Conservation (phyloP, 2,113 vertebrate genomes). For the Thinocorus orbignyianus region DNA sequence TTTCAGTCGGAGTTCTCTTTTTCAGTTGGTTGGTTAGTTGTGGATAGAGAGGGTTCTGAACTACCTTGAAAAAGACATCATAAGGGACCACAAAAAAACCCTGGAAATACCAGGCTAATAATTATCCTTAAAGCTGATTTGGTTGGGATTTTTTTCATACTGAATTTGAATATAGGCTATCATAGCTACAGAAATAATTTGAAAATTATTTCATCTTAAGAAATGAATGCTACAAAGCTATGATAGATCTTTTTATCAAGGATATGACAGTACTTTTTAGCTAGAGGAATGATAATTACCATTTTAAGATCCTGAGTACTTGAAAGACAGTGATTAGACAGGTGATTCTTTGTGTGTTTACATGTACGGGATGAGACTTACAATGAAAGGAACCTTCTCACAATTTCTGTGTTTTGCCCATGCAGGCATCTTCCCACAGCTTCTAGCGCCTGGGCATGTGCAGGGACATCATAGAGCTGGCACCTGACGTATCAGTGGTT, state of each 20-base stretch:
- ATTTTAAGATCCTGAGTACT: slow-evolving; percentile 5
- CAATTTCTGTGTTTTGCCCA: not conserved
- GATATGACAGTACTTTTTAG: not conserved
- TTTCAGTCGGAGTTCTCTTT: not conserved
- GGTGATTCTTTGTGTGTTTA: not conserved
- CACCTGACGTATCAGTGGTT: not conserved
- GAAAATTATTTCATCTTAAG: not conserved
- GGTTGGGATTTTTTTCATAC: not conserved
- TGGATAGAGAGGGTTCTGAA: not conserved
- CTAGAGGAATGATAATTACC: not conserved
- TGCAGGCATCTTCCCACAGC: not conserved
- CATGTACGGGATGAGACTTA: not conserved
- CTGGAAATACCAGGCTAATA: not conserved
- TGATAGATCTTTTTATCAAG: not conserved
- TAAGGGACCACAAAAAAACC: not conserved
- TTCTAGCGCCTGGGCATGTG: not conserved
- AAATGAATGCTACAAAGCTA: not conserved
- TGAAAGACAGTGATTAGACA: slow-evolving; percentile 15
- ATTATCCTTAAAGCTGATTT: not conserved
- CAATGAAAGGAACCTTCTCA: not conserved
- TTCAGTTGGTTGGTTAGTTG: not conserved
- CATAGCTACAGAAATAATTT: not conserved
- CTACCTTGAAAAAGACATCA: not conserved
- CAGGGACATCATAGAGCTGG: not conserved
- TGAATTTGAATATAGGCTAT: not conserved